These are phyloP conservation scores for Drosophila mimica DNA, from an alignment of 2,888 invertebrate genomes.

Conservation along the genomic window DNA sequence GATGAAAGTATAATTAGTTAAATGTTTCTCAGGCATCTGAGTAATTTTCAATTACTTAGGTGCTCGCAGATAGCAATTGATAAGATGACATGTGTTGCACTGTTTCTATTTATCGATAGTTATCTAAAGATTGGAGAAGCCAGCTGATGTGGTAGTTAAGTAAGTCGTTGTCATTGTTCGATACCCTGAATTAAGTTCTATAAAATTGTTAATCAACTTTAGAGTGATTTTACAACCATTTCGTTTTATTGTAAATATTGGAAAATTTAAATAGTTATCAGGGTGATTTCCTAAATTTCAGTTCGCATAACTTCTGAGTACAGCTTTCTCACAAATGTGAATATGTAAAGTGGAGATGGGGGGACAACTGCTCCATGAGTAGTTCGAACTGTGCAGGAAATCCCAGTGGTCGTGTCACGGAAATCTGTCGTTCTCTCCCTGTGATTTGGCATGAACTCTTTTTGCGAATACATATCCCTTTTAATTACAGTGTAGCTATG, in stretches of 20 bases:
- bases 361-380: background rate
- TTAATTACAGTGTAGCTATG: background rate
- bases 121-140: background rate
- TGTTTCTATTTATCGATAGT: background rate
- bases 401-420: background rate
- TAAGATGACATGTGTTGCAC: background rate
- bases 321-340: background rate
- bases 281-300: background rate
- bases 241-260: background rate
- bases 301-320: too few species aligned
- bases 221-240: background rate
- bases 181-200: background rate
- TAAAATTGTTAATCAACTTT: background rate
- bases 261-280: background rate
- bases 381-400: background rate
- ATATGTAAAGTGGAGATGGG: background rate
- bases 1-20: background rate
- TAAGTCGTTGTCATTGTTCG: background rate
- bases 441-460: background rate
- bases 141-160: background rate
- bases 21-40: background rate
- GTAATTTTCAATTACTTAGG: slow-evolving; percentile 9
- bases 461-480: background rate
- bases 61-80: slow-evolving; percentile 3
- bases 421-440: background rate